Evolutionary conservation across 1,140 invertebrate species (phyloP), one percentile per base, ranked within the genome.

Genomic region (Pogonognathellus flavescens): DNA sequence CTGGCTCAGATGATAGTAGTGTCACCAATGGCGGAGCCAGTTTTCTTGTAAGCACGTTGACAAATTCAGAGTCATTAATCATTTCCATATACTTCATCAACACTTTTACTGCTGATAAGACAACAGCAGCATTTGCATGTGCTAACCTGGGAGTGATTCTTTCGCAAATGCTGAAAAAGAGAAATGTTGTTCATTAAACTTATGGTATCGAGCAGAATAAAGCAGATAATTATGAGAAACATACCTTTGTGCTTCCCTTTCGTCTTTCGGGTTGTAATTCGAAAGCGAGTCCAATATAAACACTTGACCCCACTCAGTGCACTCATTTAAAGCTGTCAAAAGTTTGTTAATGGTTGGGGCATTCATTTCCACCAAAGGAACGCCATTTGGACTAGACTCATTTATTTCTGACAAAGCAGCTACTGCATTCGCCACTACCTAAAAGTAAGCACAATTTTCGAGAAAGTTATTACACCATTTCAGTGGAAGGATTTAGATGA

Each of bases 41-140:
- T 91, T 99, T 99, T 90, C 99, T 98, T 8, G 97, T 97, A 50
- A 99, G 91, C 16, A 96, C 97, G 14, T 94, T 94, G 82, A 99
- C 97, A 91, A 99, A 98, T 90, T 99, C 98, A 16, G 95, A 94
- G 90, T 98, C 96, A 8, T 94, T 94, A 86, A 99, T 92, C 94
- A 99, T 97, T 91, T 99, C 98, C 93, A 99, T 97, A 84, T 99
- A 93, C 91, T 99, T 99, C 62, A 94, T 91, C 20, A 89, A 14
- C 86, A 96, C 96, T 93, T 99, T 99, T 4, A 99, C 98, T 87
- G 99, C 98, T 52, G 97, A 99, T 0, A 99, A 92, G 0, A 99
- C 99, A n/a, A 99, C 99, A 57, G 98, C 99, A 59, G 99, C 98
- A 92, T 99, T 99, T 7, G 99, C 99, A 93, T 99, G 99, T 31